Base-by-base conservation (phyloP, 2,113 vertebrate species). In the Petromus typicus region DNA sequence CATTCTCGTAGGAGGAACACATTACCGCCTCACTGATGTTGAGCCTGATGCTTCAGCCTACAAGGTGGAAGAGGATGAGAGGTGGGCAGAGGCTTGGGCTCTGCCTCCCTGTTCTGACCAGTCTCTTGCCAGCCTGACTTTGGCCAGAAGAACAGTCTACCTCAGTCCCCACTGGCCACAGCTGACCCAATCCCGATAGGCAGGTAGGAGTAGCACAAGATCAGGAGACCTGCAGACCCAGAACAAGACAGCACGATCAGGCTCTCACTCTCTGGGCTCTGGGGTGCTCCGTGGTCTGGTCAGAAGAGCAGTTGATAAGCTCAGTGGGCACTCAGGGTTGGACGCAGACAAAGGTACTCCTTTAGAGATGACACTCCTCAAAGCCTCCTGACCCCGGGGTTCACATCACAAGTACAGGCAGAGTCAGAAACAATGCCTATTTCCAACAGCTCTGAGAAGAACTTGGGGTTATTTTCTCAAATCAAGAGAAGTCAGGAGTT, bases 401-500 rank as follows among this genome's bases (percentile, higher is more conserved):
- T 37, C 54, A 71, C 75, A 56, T 27, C 48, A 51, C 3, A 48
- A 27, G 43, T 22, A 51, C 34, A 80, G n/a, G 54, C 0, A 14
- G 32, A 40, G 37, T 48, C 82, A 89, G 76, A 90, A 95, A 86
- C 57, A 57, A 40, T 30, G 56, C 54, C 76, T 63, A 8, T 59
- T 59, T 86, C 18, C 67, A 40, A 22, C 61, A 23, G 67, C 40
- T 89, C 56, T 20, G 20, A 83, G 56, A 86, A 34, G 13, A 95
- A 30, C 34, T 30, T 87, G 82, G 82, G 76, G 64, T 89, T 69
- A 80, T 90, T 87, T 91, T 87, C 84, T 86, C 71, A 91, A 91
- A 86, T 86, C 82, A 79, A 96, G 51, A 1, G 30, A 89, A 89
- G 79, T 75, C 86, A 59, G 78, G 73, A 94, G 83, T 86, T 93